phyloP scores from a whole-genome alignment of 2,113 vertebrate genomes.

The Emydura subglobosa region DNA sequence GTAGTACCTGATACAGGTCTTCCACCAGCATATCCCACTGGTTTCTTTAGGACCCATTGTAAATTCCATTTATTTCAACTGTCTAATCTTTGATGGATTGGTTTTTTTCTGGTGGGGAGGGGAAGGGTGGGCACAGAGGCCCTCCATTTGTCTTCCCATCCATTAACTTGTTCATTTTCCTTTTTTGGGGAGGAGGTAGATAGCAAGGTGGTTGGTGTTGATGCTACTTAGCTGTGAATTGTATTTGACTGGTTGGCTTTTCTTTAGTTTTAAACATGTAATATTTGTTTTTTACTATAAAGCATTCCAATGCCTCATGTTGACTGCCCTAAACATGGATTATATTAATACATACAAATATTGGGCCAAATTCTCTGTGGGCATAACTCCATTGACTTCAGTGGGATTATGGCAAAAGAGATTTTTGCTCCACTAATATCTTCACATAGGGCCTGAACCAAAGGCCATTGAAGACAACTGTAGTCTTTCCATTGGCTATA shows the following conservation, averaged over 20 bases:
- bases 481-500: background rate
- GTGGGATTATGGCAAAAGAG: background rate
- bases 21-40: background rate
- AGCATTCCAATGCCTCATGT: background rate
- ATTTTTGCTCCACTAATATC: slow-evolving; percentile 6
- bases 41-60: background rate
- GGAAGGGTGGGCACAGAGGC: background rate
- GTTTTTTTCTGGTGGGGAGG: background rate
- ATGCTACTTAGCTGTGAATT: background rate
- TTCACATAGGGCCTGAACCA: background rate
- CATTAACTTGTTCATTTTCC: background rate
- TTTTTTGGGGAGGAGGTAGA: background rate
- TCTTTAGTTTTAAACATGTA: background rate
- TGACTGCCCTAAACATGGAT: background rate
- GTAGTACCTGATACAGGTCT: background rate
- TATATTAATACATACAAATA: slow-evolving; percentile 2
- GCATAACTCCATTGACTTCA: background rate
- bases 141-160: background rate
- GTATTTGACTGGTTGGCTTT: background rate
- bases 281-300: background rate
- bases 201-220: background rate
- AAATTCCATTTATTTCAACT: background rate
- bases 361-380: background rate
- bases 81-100: background rate
- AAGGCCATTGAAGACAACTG: background rate